phyloP scores from a whole-genome alignment of 2,888 invertebrate species.

The Dasypogon diadema region DNA sequence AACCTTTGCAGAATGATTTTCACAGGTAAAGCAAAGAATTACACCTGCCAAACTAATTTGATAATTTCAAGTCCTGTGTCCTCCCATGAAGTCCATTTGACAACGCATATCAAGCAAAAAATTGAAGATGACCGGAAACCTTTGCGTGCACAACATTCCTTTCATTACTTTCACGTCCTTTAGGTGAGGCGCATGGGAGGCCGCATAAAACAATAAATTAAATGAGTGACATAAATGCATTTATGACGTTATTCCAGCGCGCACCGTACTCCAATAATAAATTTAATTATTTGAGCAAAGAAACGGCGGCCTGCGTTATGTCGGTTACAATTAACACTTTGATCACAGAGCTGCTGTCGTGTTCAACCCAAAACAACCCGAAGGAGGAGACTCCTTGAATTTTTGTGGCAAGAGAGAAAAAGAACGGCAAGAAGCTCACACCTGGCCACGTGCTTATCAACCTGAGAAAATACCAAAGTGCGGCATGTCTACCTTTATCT shows the following conservation, averaged over 20 bases:
- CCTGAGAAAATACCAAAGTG: background rate
- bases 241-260: conserved; percentile 1
- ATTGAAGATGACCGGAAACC: background rate
- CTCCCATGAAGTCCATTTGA: background rate
- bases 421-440: conserved; percentile 12
- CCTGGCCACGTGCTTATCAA: conserved; percentile 1
- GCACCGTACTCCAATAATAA: conserved; percentile 8
- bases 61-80: background rate
- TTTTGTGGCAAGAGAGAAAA: background rate
- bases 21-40: background rate
- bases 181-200: background rate
- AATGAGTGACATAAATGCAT: conserved; percentile 32
- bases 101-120: background rate
- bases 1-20: too few species aligned
- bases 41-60: conserved; percentile 30
- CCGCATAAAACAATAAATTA: conserved; percentile 23
- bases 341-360: background rate
- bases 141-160: background rate
- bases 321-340: conserved; percentile 23
- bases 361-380: background rate
- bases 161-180: background rate
- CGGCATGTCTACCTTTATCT: background rate
- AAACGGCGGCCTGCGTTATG: conserved; percentile 8
- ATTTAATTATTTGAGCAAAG: conserved; percentile 36
- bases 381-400: background rate